A percentile compares a stretch with the other conserved stretches of the same genome.
phyloP scores from a whole-genome alignment of 1,140 invertebrate species.

The Brachionus koreanus region DNA sequence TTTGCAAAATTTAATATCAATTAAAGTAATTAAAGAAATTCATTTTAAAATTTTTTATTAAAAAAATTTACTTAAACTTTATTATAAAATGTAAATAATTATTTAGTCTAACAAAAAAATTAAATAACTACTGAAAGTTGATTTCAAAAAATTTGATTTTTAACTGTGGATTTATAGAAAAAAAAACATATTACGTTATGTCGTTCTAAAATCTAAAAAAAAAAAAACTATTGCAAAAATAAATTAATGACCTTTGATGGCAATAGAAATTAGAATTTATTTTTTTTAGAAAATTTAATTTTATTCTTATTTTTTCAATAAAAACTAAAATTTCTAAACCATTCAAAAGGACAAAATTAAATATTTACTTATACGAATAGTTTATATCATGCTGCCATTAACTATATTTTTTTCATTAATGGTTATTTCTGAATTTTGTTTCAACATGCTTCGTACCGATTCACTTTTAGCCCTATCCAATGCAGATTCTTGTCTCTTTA shows the following conservation, averaged over 20 bases:
- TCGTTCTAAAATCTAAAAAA: not conserved
- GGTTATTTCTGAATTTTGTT: conserved; percentile 4
- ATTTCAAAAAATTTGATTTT: not conserved
- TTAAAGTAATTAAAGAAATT: not conserved
- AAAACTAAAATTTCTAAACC: not conserved
- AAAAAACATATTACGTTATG: not conserved
- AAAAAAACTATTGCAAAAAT: not conserved
- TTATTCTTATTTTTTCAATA: not conserved
- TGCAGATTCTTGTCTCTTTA: conserved; percentile 28
- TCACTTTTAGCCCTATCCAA: conserved; percentile 43
- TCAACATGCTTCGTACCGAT: conserved; percentile 36
- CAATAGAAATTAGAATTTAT: not conserved
- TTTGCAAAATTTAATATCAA: not conserved
- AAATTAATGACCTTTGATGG: not conserved
- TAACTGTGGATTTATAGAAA: not conserved
- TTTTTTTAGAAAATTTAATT: not conserved
- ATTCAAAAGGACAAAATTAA: not conserved
- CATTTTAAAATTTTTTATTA: not conserved
- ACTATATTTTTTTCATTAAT: not conserved
- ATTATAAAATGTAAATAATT: not conserved
- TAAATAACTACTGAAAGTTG: not conserved
- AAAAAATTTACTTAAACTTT: not conserved
- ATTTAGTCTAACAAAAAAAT: not conserved
- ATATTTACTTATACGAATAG: not conserved
- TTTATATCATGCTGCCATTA: not conserved